Base-by-base conservation (phyloP, 2,113 vertebrate genomes). In the Dermatemys mawii region DNA sequence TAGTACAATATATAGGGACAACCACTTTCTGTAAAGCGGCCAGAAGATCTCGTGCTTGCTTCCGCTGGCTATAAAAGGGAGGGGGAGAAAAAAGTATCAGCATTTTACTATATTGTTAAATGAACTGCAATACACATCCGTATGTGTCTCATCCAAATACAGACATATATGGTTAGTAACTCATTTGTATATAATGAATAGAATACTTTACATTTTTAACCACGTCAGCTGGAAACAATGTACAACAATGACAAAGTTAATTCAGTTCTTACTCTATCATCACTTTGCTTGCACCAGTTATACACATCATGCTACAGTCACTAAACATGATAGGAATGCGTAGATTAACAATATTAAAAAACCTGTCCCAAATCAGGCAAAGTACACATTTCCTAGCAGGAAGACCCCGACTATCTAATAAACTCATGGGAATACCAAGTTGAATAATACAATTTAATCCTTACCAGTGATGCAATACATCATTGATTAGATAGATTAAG, bases 1-100 rank as follows among this genome's bases (percentile, higher is more conserved):
- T 99, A 95, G 99, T 99, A 95, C 99, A 99, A 96, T 99, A 99
- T 91, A 99, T 99, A 81, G 99, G 99, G 83, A 99, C 99, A 73
- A 99, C 99, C 29, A 99, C 99, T 95, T 99, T 99, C 97, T 99
- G 99, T n/a, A 99, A 94, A 2, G 99, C 99, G 9, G 99, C 99
- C 96, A 99, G 97, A 51, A 99, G 98, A 96, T 99, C 99, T 87
- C 99, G 98, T 75, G 99, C 99, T 97, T 99, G 99, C 95, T 99
- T 99, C 96, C 99, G 97, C 96, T 99, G 99, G 97, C 99, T 99
- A 97, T 35, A 46, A 44, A 38, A 73, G 91, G 82, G 26, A 86
- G 81, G 16, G 84, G 85, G 83, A 94, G 67, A 70, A 88, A 88
- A 48, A 48, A 81, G 67, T 84, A 84, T 93, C 51, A 92, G 80